Evolutionary conservation across 2,113 vertebrate species (phyloP).

Genomic region (Spizaetus ornatus): DNA sequence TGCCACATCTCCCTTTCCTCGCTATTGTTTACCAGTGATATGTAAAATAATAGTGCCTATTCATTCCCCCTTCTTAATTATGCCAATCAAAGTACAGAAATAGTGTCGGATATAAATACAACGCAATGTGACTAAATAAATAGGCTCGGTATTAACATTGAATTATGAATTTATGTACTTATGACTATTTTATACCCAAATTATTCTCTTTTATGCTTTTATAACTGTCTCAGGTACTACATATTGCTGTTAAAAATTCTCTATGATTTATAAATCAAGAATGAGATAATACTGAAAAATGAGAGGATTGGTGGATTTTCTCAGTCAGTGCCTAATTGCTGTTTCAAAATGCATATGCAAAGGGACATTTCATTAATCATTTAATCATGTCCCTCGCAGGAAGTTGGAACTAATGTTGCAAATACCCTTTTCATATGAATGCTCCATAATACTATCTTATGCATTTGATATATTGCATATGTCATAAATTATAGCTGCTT

Average conservation of each 20-base stretch:
- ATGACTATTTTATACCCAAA: conserved; percentile 84
- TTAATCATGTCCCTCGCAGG: conserved; percentile 99
- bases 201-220: conserved; percentile 88
- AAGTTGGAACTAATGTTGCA: conserved; percentile 99
- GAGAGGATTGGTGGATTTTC: conserved; percentile 85
- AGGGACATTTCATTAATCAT: conserved; percentile 99
- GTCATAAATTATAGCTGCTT: conserved; percentile 99
- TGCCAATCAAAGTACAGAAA: conserved; percentile 89
- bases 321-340: conserved; percentile 96
- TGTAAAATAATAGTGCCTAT: conserved; percentile 91
- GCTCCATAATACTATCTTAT: conserved; percentile 96
- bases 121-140: conserved; percentile 81
- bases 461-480: conserved; percentile 99
- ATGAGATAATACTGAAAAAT: conserved; percentile 87
- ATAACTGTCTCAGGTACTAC: conserved; percentile 85
- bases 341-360: conserved; percentile 98
- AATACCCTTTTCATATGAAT: conserved; percentile 99
- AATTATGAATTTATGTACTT: conserved; percentile 88
- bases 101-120: conserved; percentile 84
- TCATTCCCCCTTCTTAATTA: conserved; percentile 83
- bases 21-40: conserved; percentile 94
- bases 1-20: conserved; percentile 80
- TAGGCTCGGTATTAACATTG: conserved; percentile 83
- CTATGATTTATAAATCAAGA: conserved; percentile 96
- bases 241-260: conserved; percentile 86